Percentiles rank a stretch among this genome's conserved stretches.
These are phyloP conservation scores for Pseudanteris insignis DNA, from an alignment of 2,888 invertebrate species.

Conservation along the genomic window DNA sequence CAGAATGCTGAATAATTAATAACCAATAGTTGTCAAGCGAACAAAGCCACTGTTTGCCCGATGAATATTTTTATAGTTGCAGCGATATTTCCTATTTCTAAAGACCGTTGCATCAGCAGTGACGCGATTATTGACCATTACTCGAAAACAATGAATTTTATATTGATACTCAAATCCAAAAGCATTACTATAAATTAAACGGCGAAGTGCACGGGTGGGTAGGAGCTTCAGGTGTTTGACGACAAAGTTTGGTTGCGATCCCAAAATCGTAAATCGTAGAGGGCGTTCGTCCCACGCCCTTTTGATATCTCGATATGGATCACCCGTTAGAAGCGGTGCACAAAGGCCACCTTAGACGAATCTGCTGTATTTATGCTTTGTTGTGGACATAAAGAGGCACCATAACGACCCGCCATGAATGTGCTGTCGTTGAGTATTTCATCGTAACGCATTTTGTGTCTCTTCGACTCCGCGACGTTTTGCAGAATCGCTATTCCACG, in stretches of 20 bases:
- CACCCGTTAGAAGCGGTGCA: constrained; percentile 54
- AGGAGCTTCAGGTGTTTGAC: too few species aligned
- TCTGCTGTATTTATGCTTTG: constrained; percentile 62
- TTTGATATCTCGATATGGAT: constrained; percentile 57
- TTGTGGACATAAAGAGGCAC: constrained; percentile 59
- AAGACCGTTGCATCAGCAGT: too few species aligned
- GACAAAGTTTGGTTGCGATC: constrained; percentile 33
- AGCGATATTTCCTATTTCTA: too few species aligned
- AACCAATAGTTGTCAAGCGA: too few species aligned
- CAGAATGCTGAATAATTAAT: too few species aligned
- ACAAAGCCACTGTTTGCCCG: too few species aligned
- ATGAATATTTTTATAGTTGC: too few species aligned
- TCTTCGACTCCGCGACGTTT: constrained; percentile 46
- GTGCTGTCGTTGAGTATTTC: constrained; percentile 59
- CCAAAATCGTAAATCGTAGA: constrained; percentile 35
- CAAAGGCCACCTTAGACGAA: constrained; percentile 59
- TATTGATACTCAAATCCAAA: too few species aligned
- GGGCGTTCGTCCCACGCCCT: constrained; percentile 53
- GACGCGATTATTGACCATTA: too few species aligned
- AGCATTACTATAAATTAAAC: background rate
- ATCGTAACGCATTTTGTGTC: constrained; percentile 55
- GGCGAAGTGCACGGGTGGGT: background rate
- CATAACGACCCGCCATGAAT: constrained; percentile 56
- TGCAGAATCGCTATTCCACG: constrained; percentile 46
- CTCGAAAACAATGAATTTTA: too few species aligned